Conservation (phyloP, 2,797 vertebrate species). For the Chelon labrosus region DNA sequence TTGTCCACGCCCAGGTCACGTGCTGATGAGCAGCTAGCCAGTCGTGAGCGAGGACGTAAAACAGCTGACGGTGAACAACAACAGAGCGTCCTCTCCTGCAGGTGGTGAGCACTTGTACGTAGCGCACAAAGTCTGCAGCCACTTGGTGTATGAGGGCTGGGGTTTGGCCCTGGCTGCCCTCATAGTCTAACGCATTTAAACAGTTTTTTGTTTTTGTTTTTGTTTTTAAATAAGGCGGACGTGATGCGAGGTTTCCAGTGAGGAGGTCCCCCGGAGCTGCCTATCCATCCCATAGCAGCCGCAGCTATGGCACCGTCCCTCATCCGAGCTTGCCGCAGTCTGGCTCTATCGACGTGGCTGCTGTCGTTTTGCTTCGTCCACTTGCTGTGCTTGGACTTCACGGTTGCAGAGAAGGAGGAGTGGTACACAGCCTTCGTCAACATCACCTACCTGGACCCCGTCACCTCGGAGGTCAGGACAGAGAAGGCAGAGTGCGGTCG, state of each 20-base stretch:
- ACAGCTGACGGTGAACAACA: conserved; percentile 73
- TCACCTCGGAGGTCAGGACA: conserved; percentile 84
- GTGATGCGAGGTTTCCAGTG: conserved; percentile 12
- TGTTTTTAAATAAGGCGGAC: not conserved
- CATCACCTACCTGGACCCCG: conserved; percentile 93
- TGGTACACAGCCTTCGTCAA: conserved; percentile 99
- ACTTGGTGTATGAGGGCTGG: not conserved
- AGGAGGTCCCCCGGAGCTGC: conserved; percentile 45
- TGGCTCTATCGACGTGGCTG: conserved; percentile 97
- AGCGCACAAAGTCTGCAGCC: conserved; percentile 9
- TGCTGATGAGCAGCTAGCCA: conserved; percentile 47
- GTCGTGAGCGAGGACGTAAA: conserved; percentile 43
- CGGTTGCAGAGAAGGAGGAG: conserved; percentile 97
- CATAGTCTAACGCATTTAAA: not conserved
- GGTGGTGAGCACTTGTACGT: conserved; percentile 32
- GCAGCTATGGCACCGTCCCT: conserved; percentile 90
- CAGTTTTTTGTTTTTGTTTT: not conserved
- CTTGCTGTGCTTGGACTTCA: conserved; percentile 96
- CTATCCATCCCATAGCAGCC: conserved; percentile 51
- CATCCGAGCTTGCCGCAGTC: conserved; percentile 93
- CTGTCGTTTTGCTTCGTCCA: conserved; percentile 97
- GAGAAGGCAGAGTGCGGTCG: conserved; percentile 97
- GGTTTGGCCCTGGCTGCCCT: not conserved
- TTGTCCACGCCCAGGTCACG: conserved; percentile 58
- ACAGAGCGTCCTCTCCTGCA: conserved; percentile 50